A percentile compares a stretch with the other conserved stretches of the same genome.
These are phyloP conservation scores for Liopterus haemorrhoidalis DNA, from an alignment of 2,888 invertebrate genomes.

Conservation along the genomic window DNA sequence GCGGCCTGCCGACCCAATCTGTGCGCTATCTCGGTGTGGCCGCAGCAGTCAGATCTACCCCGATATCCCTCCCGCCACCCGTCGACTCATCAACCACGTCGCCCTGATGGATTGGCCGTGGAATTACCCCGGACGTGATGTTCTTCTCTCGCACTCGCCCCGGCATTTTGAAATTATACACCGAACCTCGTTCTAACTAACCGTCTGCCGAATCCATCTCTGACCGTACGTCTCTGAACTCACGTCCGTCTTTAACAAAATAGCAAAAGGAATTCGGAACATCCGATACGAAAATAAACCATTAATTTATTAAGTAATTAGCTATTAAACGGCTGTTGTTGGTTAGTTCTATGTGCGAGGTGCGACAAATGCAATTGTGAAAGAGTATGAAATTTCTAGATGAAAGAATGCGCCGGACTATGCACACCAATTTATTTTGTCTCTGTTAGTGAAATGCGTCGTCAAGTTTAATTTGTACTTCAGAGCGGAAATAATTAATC, in stretches of 20 bases:
- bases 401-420: conserved; percentile 19
- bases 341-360: neutral
- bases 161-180: conserved; percentile 20
- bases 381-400: conserved; percentile 20
- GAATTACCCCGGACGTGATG: conserved; percentile 22
- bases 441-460: conserved; percentile 22
- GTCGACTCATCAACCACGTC: conserved; percentile 35
- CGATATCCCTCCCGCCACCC: conserved; percentile 18
- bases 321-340: conserved; percentile 3
- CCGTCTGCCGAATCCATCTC: conserved; percentile 11
- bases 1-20: conserved; percentile 35
- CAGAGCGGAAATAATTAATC: conserved; percentile 23
- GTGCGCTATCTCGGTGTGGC: conserved; percentile 20
- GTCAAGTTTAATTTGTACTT: conserved; percentile 23
- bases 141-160: conserved; percentile 4
- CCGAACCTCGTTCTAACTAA: conserved; percentile 11
- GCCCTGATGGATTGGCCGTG: conserved; percentile 37
- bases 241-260: too few species aligned
- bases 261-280: too few species aligned
- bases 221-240: neutral
- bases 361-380: neutral
- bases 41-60: conserved; percentile 4
- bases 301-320: conserved; percentile 12
- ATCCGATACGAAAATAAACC: too few species aligned
- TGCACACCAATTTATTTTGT: conserved; percentile 21